Base-by-base conservation (phyloP, 2,888 invertebrate genomes). In the Spodoptera picta region DNA sequence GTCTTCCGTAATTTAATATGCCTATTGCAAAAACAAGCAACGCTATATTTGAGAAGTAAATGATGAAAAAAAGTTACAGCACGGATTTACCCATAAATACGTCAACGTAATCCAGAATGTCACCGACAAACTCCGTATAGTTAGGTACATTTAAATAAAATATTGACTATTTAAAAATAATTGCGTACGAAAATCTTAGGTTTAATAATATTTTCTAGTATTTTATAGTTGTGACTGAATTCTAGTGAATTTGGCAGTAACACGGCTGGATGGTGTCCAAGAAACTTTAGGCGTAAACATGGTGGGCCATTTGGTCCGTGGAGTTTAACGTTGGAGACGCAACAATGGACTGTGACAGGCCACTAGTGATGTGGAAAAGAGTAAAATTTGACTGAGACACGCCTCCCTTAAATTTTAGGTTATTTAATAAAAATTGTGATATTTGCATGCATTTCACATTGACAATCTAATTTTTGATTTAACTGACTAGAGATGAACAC, bases 241-340 rank as follows among this genome's bases (percentile, higher is more conserved):
- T 87, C 86, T 86, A 87, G 80, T 53, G 65, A 82, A 86, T 89
- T 88, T 57, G 55, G 51, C 69, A 80, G 73, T 82, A 82, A 84
- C 80, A 76, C 73, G 75, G 72, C 86, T 92, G 93, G 92, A 92
- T 83, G 69, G 75, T 82, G 75, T 90, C 92, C 93, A 92, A 92
- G 86, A 87, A 90, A 91, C 81, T 91, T 87, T 68, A 65, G 75
- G 77, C 84, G 83, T 83, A 87, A 90, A 89, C 89, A 88, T 85
- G 89, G 85, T 89, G 80, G 85, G 86, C 85, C 82, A 81, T 83
- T 76, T 89, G 80, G 85, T 86, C 85, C 82, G 81, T 83, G 77
- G 86, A 85, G 82, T 81, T 77, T 77, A 82, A 84, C 81, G 78
- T 85, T 85, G 82, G 59, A 43, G 59, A 61, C 69, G 58, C 61